These are phyloP conservation scores for Stenichneumon culpator DNA, from an alignment of 2,888 invertebrate species.

Conservation along the genomic window DNA sequence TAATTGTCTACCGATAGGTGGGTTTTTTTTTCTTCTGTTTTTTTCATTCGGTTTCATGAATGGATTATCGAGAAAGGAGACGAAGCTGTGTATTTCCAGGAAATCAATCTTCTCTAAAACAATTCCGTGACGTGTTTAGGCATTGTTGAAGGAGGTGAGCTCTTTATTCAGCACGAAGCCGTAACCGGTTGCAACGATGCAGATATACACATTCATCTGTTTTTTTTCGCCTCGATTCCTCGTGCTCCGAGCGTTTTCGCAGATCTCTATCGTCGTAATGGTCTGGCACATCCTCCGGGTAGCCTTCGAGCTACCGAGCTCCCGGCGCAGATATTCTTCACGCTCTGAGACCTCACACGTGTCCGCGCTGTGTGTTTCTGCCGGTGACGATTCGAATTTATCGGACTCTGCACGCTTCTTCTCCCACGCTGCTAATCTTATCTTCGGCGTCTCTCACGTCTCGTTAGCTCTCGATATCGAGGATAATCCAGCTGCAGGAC, in stretches of 20 bases:
- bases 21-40: slow-evolving; percentile 1
- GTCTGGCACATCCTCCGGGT: slow-evolving; percentile 63
- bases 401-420: not conserved
- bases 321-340: slow-evolving; percentile 58
- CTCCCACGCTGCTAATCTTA: slow-evolving; percentile 17
- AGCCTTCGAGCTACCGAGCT: slow-evolving; percentile 58
- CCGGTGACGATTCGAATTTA: not conserved
- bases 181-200: slow-evolving; percentile 15
- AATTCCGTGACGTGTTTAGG: slow-evolving; percentile 27
- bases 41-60: slow-evolving; percentile 6
- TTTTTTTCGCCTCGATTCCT: slow-evolving; percentile 17
- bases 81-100: slow-evolving; percentile 3
- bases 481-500: slow-evolving; percentile 2
- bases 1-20: slow-evolving; percentile 24
- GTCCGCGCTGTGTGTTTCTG: not conserved
- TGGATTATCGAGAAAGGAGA: slow-evolving; percentile 24
- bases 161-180: slow-evolving; percentile 16
- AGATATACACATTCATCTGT: slow-evolving; percentile 5
- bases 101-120: slow-evolving; percentile 16
- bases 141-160: slow-evolving; percentile 2
- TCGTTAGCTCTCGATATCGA: slow-evolving; percentile 9
- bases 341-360: slow-evolving; percentile 26
- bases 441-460: not conserved
- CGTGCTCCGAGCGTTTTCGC: slow-evolving; percentile 21
- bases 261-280: slow-evolving; percentile 70